Evolutionary conservation across 2,888 invertebrate genomes (phyloP), one percentile per base, ranked within the genome.

Genomic region (Aphodius sticticus): DNA sequence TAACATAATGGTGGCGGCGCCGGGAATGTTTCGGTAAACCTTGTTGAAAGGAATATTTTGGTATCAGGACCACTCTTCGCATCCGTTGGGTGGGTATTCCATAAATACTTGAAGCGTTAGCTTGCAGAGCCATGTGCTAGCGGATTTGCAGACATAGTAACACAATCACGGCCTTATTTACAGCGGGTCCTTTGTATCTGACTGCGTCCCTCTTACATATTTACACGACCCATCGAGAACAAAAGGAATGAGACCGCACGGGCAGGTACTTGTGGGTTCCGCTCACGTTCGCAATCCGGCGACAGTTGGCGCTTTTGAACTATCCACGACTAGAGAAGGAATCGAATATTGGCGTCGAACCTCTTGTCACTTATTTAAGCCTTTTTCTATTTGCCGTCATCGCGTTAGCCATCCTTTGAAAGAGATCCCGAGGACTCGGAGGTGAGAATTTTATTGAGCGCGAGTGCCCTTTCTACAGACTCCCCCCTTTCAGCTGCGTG

Each of bases 141-240:
- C 35, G 36, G 35, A 74, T 35, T n/a, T 9, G 12, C 7, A 35
- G 35, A 35, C 53, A 74, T 7, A 37, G 74, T 74, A 74, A 74
- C 74, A 35, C 36, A 74, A 74, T 74, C 74, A 74, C 35, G 74
- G 36, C n/a, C 36, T 74, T 74, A 74, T 74, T 74, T 74, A 74
- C 74, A 74, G 36, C 74, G 7, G 15, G 35, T n/a, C 74, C 74
- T 74, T 74, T 74, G 74, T 74, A 74, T 37, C 53, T 53, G 53
- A 53, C 53, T 53, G 53, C 53, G 53, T 53, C 74, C 74, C 37
- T 74, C 74, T 74, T 36, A 74, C 74, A 37, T 74, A 74, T 74
- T 74, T 74, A 74, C 53, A 53, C 37, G 74, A 36, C 37, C 74
- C 74, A 53, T 12, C 9, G 53, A 53, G n/a, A 35, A 74, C 74